phyloP scores from a whole-genome alignment of 1,140 invertebrate species.

The Drosophila grimshawi region DNA sequence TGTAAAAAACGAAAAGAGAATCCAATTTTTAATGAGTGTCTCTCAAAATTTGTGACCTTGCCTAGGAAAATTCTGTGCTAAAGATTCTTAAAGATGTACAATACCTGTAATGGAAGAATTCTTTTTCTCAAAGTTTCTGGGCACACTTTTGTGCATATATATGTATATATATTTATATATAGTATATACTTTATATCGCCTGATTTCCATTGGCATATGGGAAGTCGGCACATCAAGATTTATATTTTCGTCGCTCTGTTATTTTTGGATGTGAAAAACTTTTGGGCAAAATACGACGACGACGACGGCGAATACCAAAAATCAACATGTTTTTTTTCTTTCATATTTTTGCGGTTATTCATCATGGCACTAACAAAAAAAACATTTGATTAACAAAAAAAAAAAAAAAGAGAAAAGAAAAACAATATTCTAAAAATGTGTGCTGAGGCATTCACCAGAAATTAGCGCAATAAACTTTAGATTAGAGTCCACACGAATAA shows the following conservation, averaged over 20 bases:
- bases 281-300: conserved; percentile 52
- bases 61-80: conserved; percentile 17
- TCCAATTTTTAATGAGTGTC: conserved; percentile 19
- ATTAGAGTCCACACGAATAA: background rate
- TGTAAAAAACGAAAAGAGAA: conserved; percentile 31
- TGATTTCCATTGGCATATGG: conserved; percentile 65
- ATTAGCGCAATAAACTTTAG: conserved; percentile 24
- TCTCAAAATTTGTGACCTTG: conserved; percentile 35
- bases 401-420: conserved; percentile 9
- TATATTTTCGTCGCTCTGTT: conserved; percentile 63
- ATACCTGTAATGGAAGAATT: conserved; percentile 38
- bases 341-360: conserved; percentile 68
- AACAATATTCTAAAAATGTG: background rate
- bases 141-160: conserved; percentile 6
- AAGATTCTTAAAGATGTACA: background rate
- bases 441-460: background rate
- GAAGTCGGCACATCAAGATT: conserved; percentile 50
- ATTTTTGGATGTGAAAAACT: conserved; percentile 55
- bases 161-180: conserved; percentile 19
- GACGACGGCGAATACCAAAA: conserved; percentile 5
- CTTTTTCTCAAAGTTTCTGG: conserved; percentile 36
- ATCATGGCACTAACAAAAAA: conserved; percentile 43
- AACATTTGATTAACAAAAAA: conserved; percentile 54
- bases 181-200: conserved; percentile 36
- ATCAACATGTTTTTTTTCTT: conserved; percentile 60